These are phyloP conservation scores for Chiroxiphia lanceolata DNA, from an alignment of 2,797 vertebrate genomes.

Conservation along the genomic window DNA sequence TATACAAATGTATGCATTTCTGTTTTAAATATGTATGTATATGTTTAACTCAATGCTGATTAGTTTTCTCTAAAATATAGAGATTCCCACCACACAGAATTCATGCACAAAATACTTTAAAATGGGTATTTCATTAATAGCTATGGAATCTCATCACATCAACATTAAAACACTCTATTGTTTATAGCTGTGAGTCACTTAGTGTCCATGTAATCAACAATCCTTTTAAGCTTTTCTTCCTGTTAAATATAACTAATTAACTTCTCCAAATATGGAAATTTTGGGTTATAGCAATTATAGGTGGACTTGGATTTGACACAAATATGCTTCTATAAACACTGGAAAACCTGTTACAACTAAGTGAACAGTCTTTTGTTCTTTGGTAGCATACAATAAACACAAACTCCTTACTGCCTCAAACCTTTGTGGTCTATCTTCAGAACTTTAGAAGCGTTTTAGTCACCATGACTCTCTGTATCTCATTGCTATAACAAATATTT, in stretches of 20 bases:
- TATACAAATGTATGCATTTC: neutral
- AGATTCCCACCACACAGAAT: neutral
- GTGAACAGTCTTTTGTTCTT: neutral
- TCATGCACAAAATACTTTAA: neutral
- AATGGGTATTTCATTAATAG: neutral
- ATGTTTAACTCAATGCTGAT: neutral
- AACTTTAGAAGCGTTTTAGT: neutral
- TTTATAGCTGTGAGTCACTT: neutral
- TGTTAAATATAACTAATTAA: neutral
- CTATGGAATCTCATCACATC: neutral
- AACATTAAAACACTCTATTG: neutral
- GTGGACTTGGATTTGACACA: neutral
- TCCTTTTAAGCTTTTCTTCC: neutral
- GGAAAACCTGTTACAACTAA: neutral
- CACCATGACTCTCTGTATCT: neutral
- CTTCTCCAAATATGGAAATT: neutral
- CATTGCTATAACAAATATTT: neutral
- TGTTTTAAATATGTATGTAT: neutral
- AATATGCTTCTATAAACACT: neutral
- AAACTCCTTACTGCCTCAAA: neutral
- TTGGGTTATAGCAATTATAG: neutral
- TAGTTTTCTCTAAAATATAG: neutral
- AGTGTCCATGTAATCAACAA: neutral
- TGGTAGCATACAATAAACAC: neutral
- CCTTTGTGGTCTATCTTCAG: neutral